Evolutionary conservation across 1,140 invertebrate genomes (phyloP).

Genomic region (Gryon sp.): DNA sequence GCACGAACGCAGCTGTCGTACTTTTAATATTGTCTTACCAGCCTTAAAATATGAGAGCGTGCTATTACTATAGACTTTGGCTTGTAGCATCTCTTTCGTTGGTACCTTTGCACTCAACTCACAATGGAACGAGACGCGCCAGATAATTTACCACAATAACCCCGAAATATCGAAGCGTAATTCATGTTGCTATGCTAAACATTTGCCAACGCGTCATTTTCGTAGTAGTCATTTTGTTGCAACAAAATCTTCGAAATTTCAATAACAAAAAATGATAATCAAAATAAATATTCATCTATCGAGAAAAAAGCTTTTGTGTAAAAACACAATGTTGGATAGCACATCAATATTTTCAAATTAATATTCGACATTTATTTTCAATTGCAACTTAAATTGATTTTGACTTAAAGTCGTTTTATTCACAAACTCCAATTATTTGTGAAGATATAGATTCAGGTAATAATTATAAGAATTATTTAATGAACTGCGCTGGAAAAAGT

Average conservation of each 20-base stretch:
- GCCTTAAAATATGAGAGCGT: constrained; percentile 75
- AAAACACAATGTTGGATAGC: background rate
- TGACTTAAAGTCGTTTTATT: background rate
- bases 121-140: constrained; percentile 28
- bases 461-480: no score
- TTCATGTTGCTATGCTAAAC: constrained; percentile 38
- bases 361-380: background rate
- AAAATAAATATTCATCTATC: background rate
- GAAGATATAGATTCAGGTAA: no score
- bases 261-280: background rate
- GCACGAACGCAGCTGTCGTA: constrained; percentile 71
- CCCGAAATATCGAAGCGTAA: constrained; percentile 33
- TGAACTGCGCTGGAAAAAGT: no score
- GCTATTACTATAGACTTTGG: constrained; percentile 61
- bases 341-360: background rate
- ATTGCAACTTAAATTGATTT: background rate
- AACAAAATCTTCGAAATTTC: constrained; percentile 9
- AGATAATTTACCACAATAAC: constrained; percentile 59
- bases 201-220: constrained; percentile 26
- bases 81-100: constrained; percentile 21
- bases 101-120: constrained; percentile 43
- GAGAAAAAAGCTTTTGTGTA: background rate
- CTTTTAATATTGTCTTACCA: constrained; percentile 76
- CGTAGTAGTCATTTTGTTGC: constrained; percentile 12
- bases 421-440: no score